Base-by-base conservation (phyloP, 2,797 vertebrate species). In the Malacoctenus gilli region DNA sequence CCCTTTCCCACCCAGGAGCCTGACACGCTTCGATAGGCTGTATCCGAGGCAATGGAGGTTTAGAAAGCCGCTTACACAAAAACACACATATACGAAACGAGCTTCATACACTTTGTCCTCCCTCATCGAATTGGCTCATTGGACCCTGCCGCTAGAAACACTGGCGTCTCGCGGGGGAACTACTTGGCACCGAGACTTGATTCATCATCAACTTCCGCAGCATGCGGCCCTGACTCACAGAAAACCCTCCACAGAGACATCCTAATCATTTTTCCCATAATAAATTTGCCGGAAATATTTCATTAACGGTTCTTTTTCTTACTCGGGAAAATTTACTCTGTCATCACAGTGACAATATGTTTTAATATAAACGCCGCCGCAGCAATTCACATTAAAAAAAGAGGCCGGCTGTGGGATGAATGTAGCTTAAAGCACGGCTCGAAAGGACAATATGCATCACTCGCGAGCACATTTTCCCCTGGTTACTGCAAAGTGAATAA, bases 1-100 rank as follows among this genome's bases (percentile, higher is more conserved):
- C 68, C 57, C 38, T 47, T 53, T 13, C 63, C 67, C 48, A 63
- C 68, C 77, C 64, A 60, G 37, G 74, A 77, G 77, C 49, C 58
- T 62, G 58, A 77, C 51, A 63, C 19, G 47, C 65, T 78, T 76
- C 32, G n/a, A 59, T 75, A 58, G 61, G 54, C 56, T 57, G 52
- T 54, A 71, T 80, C 34, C 66, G 65, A 75, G 32, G 51, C 72
- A 68, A 51, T 37, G 35, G 46, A 22, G 28, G 19, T 57, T 69
- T 50, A 43, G 52, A 68, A 78, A 75, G 41, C 44, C 55, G 53
- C 65, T 64, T 57, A 73, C 23, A 68, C 57, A 57, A 19, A 70
- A 42, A 40, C 40, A 50, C 22, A 14, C 36, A 56, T n/a, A n/a
- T n/a, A n/a, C n/a, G n/a, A n/a, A n/a, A n/a, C n/a, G n/a, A n/a